Percentiles rank a stretch among this genome's conserved stretches.
phyloP scores from a whole-genome alignment of 2,113 vertebrate species.

The Martes martes region DNA sequence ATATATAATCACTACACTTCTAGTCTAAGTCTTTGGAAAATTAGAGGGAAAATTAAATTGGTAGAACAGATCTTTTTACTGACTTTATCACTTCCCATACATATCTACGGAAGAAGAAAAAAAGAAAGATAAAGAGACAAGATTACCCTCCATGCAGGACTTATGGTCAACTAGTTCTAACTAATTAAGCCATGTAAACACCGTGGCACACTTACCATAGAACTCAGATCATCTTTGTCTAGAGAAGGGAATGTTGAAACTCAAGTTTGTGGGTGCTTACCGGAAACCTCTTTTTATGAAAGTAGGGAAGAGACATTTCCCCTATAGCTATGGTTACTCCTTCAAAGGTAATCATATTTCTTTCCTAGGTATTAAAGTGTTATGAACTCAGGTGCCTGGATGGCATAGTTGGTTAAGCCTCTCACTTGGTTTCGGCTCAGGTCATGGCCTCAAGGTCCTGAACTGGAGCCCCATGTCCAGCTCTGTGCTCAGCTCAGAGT shows the following conservation, averaged over 20 bases:
- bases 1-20: neutral
- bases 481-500: neutral
- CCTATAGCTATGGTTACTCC: neutral
- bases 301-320: neutral
- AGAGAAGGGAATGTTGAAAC: neutral
- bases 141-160: neutral
- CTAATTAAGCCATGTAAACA: neutral
- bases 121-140: neutral
- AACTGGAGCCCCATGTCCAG: neutral
- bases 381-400: neutral
- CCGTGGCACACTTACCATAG: accelerated
- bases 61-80: neutral
- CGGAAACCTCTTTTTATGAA: neutral
- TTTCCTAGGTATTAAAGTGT: neutral
- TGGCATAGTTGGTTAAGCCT: neutral
- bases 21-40: neutral
- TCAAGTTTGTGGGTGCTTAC: neutral
- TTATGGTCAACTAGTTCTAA: neutral
- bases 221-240: neutral
- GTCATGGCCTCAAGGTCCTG: neutral
- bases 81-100: neutral
- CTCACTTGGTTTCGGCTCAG: neutral
- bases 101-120: accelerated
- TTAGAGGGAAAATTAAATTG: neutral
- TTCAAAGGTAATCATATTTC: neutral